Evolutionary conservation across 1,140 invertebrate species (phyloP).

Genomic region (Doryteuthis pealeii): DNA sequence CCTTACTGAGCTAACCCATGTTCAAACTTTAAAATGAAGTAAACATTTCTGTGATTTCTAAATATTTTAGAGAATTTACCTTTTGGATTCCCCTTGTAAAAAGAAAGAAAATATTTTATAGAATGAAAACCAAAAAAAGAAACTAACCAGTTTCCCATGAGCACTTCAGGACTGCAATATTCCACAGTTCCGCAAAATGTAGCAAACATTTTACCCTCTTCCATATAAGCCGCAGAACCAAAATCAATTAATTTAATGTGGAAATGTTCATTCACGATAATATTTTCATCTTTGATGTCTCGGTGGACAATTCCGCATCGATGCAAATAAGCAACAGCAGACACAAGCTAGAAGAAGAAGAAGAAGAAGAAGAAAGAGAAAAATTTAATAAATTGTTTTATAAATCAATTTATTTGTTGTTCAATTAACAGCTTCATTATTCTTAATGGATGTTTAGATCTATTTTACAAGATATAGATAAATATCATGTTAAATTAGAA

Average conservation of each 20-base stretch:
- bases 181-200: slow-evolving; percentile 80
- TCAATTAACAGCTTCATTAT: too few relatives aligned
- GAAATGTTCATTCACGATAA: slow-evolving; percentile 75
- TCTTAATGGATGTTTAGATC: too few relatives aligned
- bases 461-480: too few relatives aligned
- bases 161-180: slow-evolving; percentile 77
- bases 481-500: too few relatives aligned
- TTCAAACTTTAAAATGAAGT: too few relatives aligned
- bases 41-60: too few relatives aligned
- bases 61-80: too few relatives aligned
- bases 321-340: slow-evolving; percentile 72
- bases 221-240: slow-evolving; percentile 71
- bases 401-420: too few relatives aligned
- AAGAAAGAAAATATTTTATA: too few relatives aligned
- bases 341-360: slow-evolving; percentile 65
- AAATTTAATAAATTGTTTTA: slow-evolving; percentile 1
- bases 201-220: slow-evolving; percentile 69
- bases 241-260: slow-evolving; percentile 79
- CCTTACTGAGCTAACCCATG: too few relatives aligned
- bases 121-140: too few relatives aligned
- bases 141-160: slow-evolving; percentile 71
- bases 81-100: too few relatives aligned
- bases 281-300: slow-evolving; percentile 78
- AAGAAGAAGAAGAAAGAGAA: slow-evolving; percentile 14
- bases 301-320: slow-evolving; percentile 70